These are phyloP conservation scores for Arvicanthis niloticus DNA, from an alignment of 2,113 vertebrate species.

Conservation along the genomic window DNA sequence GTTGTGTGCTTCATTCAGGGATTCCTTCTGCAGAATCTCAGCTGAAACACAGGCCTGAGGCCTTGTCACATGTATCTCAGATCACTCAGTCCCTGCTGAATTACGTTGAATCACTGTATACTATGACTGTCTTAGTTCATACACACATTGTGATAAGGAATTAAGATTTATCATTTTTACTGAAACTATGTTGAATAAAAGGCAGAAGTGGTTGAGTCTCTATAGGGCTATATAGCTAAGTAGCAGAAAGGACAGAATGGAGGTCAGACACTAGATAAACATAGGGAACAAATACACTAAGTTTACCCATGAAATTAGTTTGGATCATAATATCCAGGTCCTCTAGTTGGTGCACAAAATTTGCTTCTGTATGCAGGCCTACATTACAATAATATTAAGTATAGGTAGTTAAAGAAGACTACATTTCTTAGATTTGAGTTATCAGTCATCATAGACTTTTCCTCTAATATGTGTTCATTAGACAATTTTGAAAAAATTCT, in stretches of 20 bases:
- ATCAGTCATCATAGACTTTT: neutral
- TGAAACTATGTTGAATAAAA: neutral
- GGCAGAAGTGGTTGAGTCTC: neutral
- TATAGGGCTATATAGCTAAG: neutral
- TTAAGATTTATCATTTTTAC: neutral
- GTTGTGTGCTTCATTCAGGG: neutral
- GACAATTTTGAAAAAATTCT: neutral
- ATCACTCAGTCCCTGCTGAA: neutral
- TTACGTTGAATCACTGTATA: neutral
- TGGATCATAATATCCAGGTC: neutral
- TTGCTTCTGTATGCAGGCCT: neutral
- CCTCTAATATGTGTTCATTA: neutral
- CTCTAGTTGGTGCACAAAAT: neutral
- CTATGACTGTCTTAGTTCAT: neutral
- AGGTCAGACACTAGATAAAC: neutral
- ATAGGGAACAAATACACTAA: neutral
- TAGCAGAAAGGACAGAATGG: neutral
- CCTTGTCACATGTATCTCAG: neutral
- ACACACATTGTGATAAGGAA: too few species aligned
- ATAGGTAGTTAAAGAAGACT: neutral
- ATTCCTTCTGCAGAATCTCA: neutral
- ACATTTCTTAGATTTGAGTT: neutral
- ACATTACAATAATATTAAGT: neutral
- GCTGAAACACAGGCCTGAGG: neutral
- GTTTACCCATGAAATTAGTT: neutral